These are phyloP conservation scores for Rhynchophorus ferrugineus DNA, from an alignment of 1,140 invertebrate species.

Conservation along the genomic window DNA sequence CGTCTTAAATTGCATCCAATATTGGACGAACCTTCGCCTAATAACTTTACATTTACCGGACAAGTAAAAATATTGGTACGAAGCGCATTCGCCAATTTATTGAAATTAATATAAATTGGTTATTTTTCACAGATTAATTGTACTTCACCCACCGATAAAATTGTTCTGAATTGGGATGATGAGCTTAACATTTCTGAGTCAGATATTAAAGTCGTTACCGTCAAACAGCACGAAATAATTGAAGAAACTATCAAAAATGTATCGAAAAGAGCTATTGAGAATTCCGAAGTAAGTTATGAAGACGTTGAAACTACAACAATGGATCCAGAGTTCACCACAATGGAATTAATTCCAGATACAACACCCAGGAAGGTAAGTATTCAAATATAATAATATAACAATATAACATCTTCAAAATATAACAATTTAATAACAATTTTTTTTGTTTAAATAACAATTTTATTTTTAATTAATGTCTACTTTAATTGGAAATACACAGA, in stretches of 20 bases:
- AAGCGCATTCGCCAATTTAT: background rate
- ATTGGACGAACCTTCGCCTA: slow-evolving; percentile 25
- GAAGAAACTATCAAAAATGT: slow-evolving; percentile 9
- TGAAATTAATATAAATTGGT: background rate
- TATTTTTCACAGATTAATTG: slow-evolving; percentile 21
- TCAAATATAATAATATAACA: too few relatives aligned
- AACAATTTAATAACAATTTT: background rate
- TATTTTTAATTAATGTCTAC: too few relatives aligned
- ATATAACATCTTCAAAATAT: background rate
- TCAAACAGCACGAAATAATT: slow-evolving; percentile 14
- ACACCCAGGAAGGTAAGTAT: slow-evolving; percentile 10
- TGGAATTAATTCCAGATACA: slow-evolving; percentile 4
- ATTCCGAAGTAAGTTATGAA: slow-evolving; percentile 1
- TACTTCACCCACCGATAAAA: slow-evolving; percentile 28
- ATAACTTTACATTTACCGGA: slow-evolving; percentile 34
- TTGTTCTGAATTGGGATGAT: slow-evolving; percentile 31
- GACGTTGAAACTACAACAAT: slow-evolving; percentile 8
- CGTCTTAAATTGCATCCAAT: slow-evolving; percentile 29
- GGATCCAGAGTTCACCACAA: slow-evolving; percentile 1
- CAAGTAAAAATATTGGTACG: slow-evolving; percentile 27
- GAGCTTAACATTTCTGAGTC: slow-evolving; percentile 23
- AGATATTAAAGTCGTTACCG: slow-evolving; percentile 23
- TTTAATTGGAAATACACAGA: too few relatives aligned
- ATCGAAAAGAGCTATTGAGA: slow-evolving; percentile 12
- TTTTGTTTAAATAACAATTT: background rate